Evolutionary conservation across 1,140 invertebrate genomes (phyloP), one percentile per base, ranked within the genome.

Genomic region (Plodia interpunctella): DNA sequence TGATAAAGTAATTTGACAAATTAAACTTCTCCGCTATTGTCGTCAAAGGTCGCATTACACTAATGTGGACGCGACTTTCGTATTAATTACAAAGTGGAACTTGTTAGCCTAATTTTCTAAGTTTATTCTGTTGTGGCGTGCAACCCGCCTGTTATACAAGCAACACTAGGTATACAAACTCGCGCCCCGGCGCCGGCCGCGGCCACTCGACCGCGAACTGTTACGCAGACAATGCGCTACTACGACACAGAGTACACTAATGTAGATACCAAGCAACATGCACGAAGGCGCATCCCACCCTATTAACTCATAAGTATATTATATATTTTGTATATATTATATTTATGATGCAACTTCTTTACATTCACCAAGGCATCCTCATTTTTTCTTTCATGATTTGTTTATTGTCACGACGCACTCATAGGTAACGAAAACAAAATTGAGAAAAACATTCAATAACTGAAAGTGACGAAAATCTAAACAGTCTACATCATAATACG

Each of bases 41-140:
- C 30, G 30, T 32, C 30, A 32, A 15, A 44, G 38, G 38, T 44
- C 38, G 38, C 15, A 15, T 44, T 17, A 44, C 30, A 32, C 30
- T 44, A 15, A 17, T 44, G 38, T 44, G 15, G 13, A 44, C 38
- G 13, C 38, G 38, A 44, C 38, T n/a, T 44, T 44, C 5, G 15
- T 44, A 44, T 44, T 44, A 44, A 44, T 44, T 44, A 44, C 38
- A 44, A 44, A 44, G 38, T 44, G 4, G 10, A 44, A 44, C 38
- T 44, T 17, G 38, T 44, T 44, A 44, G 38, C 38, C 38, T 44
- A 44, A 44, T 44, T 44, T 44, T 44, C 38, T 5, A 15, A 44
- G 38, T 44, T 15, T 44, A 6, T 38, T 38, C 35, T 44, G 38
- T 5, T 3, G 5, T 44, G 15, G 38, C 13, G 13, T 44, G 38